Conservation (phyloP, 2,888 invertebrate genomes). For the Chouioia cunea region DNA sequence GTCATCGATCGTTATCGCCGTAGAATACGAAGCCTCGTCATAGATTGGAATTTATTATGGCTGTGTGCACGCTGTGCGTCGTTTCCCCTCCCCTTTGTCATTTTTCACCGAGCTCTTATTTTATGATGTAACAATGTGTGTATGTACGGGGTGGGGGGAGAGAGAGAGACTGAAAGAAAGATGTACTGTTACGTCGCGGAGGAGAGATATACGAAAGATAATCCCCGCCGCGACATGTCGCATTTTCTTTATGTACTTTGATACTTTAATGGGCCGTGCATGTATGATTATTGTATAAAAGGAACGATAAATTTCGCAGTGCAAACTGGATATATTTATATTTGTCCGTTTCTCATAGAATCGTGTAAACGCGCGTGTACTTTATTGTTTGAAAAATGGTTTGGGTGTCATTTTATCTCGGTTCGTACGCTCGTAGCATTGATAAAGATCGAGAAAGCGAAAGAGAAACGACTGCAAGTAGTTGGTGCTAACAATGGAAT, state of each 20-base stretch:
- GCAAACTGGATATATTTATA: not conserved
- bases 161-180: too few species aligned
- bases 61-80: not conserved
- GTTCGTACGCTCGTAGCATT: too few species aligned
- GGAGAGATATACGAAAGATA: conserved; percentile 32
- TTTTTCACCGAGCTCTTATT: conserved; percentile 39
- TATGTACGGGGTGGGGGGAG: too few species aligned
- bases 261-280: conserved; percentile 44
- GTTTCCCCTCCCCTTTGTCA: conserved; percentile 26
- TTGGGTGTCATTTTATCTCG: too few species aligned
- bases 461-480: too few species aligned
- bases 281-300: conserved; percentile 39
- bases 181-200: conserved; percentile 33
- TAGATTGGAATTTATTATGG: conserved; percentile 42
- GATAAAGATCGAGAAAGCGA: too few species aligned
- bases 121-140: conserved; percentile 31
- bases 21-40: conserved; percentile 20
- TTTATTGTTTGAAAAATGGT: too few species aligned
- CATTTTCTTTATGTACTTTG: conserved; percentile 46
- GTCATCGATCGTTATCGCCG: conserved; percentile 41
- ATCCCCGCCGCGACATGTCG: conserved; percentile 22
- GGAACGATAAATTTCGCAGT: conserved; percentile 40
- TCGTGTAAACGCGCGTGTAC: too few species aligned
- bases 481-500: too few species aligned
- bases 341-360: too few species aligned